Conservation (phyloP, 2,113 vertebrate species). For the Callithrix jacchus region DNA sequence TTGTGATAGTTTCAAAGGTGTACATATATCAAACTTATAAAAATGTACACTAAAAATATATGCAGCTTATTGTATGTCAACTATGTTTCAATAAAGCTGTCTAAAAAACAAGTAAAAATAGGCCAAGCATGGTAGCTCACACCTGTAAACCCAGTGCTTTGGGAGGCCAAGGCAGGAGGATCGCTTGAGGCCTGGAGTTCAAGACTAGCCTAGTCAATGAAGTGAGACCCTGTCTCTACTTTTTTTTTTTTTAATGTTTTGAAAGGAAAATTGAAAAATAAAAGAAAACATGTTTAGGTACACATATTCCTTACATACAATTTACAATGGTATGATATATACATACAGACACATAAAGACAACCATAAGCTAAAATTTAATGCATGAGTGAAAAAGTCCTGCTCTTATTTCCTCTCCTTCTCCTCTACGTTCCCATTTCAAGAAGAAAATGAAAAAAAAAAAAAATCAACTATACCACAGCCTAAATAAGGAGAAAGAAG, state of each 20-base stretch:
- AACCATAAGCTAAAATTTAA: background rate
- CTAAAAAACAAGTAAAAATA: background rate
- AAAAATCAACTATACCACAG: background rate
- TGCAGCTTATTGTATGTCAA: background rate
- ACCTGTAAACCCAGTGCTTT: too few relatives aligned
- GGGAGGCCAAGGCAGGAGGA: too few relatives aligned
- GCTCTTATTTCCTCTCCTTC: background rate
- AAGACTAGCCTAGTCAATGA: too few relatives aligned
- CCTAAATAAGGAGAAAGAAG: background rate
- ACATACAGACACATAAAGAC: background rate
- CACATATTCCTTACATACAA: background rate
- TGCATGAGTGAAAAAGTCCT: background rate
- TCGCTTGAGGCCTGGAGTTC: too few relatives aligned
- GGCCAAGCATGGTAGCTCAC: too few relatives aligned
- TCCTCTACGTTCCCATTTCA: background rate
- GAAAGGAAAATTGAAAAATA: too few relatives aligned
- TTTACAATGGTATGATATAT: fast-evolving
- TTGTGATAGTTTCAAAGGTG: background rate
- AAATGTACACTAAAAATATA: background rate
- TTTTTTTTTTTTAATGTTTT: too few relatives aligned
- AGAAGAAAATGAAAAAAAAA: background rate
- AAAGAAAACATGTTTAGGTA: background rate
- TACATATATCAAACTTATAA: background rate
- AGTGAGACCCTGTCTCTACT: too few relatives aligned
- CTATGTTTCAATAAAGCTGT: background rate